Evolutionary conservation across 2,797 vertebrate species (phyloP), one percentile per base, ranked within the genome.

Genomic region (Lepilemur septentrionalis): DNA sequence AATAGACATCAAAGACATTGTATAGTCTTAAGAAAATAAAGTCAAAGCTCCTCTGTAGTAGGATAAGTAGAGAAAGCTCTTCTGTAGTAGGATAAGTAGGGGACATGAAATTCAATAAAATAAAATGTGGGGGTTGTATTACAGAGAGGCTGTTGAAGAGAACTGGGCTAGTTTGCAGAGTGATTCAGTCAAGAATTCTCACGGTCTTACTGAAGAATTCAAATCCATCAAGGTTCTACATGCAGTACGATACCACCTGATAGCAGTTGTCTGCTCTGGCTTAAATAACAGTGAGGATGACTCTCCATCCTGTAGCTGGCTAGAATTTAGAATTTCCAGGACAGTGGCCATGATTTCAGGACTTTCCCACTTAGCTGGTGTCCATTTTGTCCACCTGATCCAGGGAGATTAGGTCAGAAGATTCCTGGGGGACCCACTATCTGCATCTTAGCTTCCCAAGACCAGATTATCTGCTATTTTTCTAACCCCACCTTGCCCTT

Each of bases 1-100:
- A 73, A 28, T 38, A 80, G 35, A 59, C 0, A 4, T 78, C 32
- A 89, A 20, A 25, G n/a, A 38, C 4, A 35, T 41, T 41, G 35
- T 5, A 15, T 5, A 57, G 3, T 75, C 13, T 73, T 92, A 65
- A 85, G 72, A 91, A 82, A 86, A 65, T 85, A 35, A 91, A 78
- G 41, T 2, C 5, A 3, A 85, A 72, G n/a, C 17, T 25, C n/a
- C 55, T 1, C 15, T 12, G 8, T 10, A 32, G 18, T 72, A 38
- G 22, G 15, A 13, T 25, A 75, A 41, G 12, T 1, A 52, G 3
- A n/a, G n/a, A 3, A 85, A 72, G n/a, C 17, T 25, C n/a, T 55
- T 1, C 15, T 12, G 8, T 10, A 32, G 18, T 72, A 38, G 22
- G 15, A 13, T 25, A 75, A 41, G 12, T 1, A 52, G 3, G 1